Evolutionary conservation across 1,140 invertebrate genomes (phyloP).

Genomic region (Aphaenogaster floridana): DNA sequence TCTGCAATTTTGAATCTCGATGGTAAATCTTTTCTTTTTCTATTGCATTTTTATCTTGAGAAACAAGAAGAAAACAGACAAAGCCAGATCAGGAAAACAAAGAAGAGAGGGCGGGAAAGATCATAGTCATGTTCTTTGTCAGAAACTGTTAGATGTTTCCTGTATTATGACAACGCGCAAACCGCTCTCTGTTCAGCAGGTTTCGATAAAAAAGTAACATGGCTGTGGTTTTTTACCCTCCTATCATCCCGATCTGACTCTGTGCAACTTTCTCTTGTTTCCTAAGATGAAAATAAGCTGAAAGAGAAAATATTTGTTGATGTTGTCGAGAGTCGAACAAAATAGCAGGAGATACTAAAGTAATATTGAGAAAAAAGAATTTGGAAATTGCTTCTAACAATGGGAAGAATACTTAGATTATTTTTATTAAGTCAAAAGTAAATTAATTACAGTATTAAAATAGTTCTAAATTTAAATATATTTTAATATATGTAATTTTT

Average conservation of each 20-base stretch:
- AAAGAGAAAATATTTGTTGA: background rate
- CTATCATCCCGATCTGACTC: background rate
- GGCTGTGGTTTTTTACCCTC: background rate
- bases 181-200: background rate
- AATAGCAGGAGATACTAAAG: background rate
- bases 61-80: background rate
- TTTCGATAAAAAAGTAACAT: background rate
- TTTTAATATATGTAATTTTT: too few species aligned
- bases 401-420: background rate
- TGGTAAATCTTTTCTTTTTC: background rate
- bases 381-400: background rate
- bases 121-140: slow-evolving; percentile 3
- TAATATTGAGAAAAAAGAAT: background rate
- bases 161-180: background rate
- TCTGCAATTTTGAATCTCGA: background rate
- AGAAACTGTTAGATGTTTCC: background rate
- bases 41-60: background rate
- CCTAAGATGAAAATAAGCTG: background rate
- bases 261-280: background rate
- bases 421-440: background rate
- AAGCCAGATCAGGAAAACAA: background rate
- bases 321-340: background rate
- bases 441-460: background rate
- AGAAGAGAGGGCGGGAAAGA: background rate
- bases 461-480: background rate